Conservation (phyloP, 23 tunicate species). For the Corella eumyota region DNA sequence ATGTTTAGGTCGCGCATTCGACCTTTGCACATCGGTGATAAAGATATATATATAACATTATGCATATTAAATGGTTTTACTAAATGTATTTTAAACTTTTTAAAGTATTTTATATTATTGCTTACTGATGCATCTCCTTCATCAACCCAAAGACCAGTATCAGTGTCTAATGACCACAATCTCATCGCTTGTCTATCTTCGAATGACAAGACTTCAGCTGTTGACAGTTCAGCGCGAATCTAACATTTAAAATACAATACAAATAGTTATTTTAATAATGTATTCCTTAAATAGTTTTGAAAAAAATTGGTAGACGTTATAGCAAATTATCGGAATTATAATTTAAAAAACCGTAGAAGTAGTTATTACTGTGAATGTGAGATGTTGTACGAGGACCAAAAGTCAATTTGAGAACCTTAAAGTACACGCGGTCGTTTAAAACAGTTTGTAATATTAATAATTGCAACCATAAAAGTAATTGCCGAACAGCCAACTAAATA, state of each 20-base stretch:
- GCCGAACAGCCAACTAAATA: not conserved
- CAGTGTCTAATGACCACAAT: constrained; percentile 44
- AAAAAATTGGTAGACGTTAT: no score
- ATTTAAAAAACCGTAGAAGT: no score
- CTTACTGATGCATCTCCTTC: constrained; percentile 38
- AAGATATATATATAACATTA: no score
- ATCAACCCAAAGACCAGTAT: constrained; percentile 51
- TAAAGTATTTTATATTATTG: not conserved
- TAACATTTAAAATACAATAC: not conserved
- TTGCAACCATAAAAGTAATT: not conserved
- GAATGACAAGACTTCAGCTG: constrained; percentile 5
- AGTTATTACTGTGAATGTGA: no score
- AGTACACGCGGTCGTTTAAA: not conserved
- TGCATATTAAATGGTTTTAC: no score
- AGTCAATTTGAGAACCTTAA: not conserved
- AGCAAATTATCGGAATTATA: no score
- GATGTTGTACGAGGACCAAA: no score
- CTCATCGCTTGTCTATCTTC: constrained; percentile 23
- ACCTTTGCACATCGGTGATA: no score
- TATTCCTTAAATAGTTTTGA: no score
- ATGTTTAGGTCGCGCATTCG: no score
- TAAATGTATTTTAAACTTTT: not conserved
- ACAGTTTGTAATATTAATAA: not conserved
- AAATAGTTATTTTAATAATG: no score
- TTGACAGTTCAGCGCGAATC: constrained; percentile 26